Conservation (phyloP, 2,113 vertebrate genomes). For the Melospiza melodia region DNA sequence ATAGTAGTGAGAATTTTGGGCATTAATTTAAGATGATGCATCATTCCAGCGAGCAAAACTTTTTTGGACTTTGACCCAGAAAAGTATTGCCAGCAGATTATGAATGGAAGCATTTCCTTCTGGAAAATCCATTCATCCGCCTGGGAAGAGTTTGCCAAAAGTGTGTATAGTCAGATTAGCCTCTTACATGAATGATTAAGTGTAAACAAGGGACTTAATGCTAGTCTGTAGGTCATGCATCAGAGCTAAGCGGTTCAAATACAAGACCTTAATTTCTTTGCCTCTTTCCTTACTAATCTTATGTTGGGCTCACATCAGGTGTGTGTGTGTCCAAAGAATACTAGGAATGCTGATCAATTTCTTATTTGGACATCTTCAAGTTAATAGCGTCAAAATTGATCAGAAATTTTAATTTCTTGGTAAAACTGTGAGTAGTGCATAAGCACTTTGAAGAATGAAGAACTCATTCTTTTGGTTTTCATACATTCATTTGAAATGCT, state of each 20-base stretch:
- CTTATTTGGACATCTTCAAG: neutral
- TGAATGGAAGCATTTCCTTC: neutral
- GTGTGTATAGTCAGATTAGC: neutral
- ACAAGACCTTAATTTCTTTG: neutral
- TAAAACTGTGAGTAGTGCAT: neutral
- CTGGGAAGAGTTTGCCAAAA: slow-evolving; percentile 1
- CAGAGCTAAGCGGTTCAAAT: neutral
- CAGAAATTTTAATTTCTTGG: neutral
- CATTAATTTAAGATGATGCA: neutral
- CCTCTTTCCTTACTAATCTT: neutral
- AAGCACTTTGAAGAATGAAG: neutral
- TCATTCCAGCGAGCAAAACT: neutral
- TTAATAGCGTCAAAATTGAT: neutral
- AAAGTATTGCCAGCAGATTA: neutral
- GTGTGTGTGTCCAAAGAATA: neutral
- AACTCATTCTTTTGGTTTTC: neutral
- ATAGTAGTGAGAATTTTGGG: neutral
- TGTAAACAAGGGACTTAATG: slow-evolving; percentile 40
- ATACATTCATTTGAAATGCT: slow-evolving; percentile 34
- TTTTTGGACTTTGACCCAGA: neutral
- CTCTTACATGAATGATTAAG: neutral
- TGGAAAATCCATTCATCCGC: slow-evolving; percentile 1
- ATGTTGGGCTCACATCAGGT: neutral
- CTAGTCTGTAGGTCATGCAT: neutral
- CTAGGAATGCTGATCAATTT: neutral